Evolutionary conservation across 2,888 invertebrate species (phyloP).

Genomic region (Amphipyra berbera): DNA sequence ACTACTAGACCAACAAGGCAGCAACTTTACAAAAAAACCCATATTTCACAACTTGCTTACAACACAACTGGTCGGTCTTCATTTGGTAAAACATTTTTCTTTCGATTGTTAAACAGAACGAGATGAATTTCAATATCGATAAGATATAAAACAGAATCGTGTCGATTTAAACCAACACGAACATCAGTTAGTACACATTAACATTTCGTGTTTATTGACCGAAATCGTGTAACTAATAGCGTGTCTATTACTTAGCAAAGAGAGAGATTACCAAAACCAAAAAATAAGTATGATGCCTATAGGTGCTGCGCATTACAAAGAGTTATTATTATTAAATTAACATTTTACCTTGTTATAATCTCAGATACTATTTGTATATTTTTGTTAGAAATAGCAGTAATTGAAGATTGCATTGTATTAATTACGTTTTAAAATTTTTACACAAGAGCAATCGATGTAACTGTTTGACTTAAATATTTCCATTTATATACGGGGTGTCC

Average conservation of each 20-base stretch:
- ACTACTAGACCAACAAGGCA: too few relatives aligned
- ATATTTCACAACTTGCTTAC: conserved; percentile 6
- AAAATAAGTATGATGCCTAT: conserved; percentile 31
- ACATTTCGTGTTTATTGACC: conserved; percentile 38
- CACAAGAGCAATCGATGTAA: conserved; percentile 14
- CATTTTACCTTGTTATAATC: conserved; percentile 19
- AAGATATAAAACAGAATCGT: conserved; percentile 34
- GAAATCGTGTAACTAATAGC: conserved; percentile 45
- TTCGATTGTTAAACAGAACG: conserved; percentile 43
- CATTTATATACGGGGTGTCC: too few relatives aligned
- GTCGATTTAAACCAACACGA: conserved; percentile 35
- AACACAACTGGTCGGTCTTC: conserved; percentile 20
- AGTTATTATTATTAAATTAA: conserved; percentile 33
- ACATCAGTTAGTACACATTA: conserved; percentile 29
- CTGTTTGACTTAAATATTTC: conserved; percentile 23
- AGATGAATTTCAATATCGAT: conserved; percentile 44
- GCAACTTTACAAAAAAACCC: conserved; percentile 4
- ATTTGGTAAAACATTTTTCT: conserved; percentile 35
- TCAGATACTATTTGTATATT: conserved; percentile 11
- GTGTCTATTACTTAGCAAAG: conserved; percentile 18
- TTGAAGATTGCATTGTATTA: conserved; percentile 28
- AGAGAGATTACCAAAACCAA: conserved; percentile 32
- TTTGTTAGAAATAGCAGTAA: conserved; percentile 21
- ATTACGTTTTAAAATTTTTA: conserved; percentile 33
- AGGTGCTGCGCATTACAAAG: conserved; percentile 17